Conservation (phyloP, 2,113 vertebrate species). For the Leptobrachium leishanense region DNA sequence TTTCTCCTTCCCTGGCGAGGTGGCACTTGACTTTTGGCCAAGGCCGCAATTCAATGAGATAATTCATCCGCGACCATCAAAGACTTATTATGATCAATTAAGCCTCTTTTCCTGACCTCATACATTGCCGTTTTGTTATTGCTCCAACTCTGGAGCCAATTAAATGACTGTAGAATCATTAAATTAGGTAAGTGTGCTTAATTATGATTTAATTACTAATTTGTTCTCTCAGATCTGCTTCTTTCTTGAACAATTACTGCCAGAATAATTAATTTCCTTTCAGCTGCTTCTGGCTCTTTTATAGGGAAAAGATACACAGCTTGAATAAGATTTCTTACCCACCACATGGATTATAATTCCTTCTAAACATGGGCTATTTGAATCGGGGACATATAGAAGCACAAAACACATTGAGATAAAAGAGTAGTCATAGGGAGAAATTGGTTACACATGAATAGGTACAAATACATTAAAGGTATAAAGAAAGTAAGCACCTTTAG, state of each 20-base stretch:
- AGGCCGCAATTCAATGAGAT: slow-evolving; percentile 46
- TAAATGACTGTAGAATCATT: slow-evolving; percentile 50
- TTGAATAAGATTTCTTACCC: slow-evolving; percentile 45
- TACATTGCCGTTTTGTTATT: slow-evolving; percentile 46
- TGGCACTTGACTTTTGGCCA: slow-evolving; percentile 47
- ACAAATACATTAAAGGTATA: neutral
- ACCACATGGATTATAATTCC: slow-evolving; percentile 26
- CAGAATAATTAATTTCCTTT: slow-evolving; percentile 51
- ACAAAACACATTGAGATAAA: slow-evolving; percentile 4
- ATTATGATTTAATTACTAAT: slow-evolving; percentile 51
- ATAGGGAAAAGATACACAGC: slow-evolving; percentile 48
- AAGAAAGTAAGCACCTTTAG: neutral
- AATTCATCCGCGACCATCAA: slow-evolving; percentile 47
- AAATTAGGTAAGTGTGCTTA: slow-evolving; percentile 51
- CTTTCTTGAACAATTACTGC: slow-evolving; percentile 50
- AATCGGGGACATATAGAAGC: neutral
- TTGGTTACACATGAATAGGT: neutral
- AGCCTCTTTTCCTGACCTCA: slow-evolving; percentile 44
- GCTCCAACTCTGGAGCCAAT: slow-evolving; percentile 50
- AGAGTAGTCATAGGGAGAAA: slow-evolving; percentile 1
- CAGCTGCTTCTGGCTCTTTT: slow-evolving; percentile 48
- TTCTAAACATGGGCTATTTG: slow-evolving; percentile 2
- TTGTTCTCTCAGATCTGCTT: slow-evolving; percentile 51
- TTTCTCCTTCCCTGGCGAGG: slow-evolving; percentile 3
- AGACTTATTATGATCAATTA: slow-evolving; percentile 52